These are phyloP conservation scores for Drosophila austrosaltans DNA, from an alignment of 2,888 invertebrate species.

Conservation along the genomic window DNA sequence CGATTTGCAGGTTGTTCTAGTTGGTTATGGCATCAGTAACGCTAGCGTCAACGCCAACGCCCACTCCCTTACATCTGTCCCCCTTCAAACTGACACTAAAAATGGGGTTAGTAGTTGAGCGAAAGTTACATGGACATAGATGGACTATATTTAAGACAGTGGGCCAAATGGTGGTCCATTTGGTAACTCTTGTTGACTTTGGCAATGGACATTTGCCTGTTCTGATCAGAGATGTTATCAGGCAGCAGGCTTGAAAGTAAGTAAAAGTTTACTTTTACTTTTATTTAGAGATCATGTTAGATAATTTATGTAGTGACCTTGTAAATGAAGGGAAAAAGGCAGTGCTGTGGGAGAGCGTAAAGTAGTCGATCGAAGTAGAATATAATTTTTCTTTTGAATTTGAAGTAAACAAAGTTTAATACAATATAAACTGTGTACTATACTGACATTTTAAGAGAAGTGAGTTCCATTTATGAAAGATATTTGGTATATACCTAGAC, in stretches of 20 bases:
- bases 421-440: no score
- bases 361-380: no score
- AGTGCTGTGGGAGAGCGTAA: no score
- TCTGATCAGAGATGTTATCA: constrained; percentile 31
- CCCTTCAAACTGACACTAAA: constrained; percentile 41
- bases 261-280: neutral
- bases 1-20: constrained; percentile 52
- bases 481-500: no score
- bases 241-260: neutral
- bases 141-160: constrained; percentile 1
- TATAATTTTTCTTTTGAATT: no score
- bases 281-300: neutral
- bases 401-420: no score
- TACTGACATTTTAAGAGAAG: no score
- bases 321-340: no score
- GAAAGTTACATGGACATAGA: constrained; percentile 40
- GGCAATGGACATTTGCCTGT: constrained; percentile 26
- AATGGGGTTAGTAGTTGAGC: constrained; percentile 59
- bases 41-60: constrained; percentile 24
- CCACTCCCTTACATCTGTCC: constrained; percentile 20
- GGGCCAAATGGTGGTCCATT: neutral
- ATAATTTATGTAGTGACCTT: neutral
- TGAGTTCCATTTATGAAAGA: no score
- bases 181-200: constrained; percentile 32
- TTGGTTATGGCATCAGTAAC: constrained; percentile 57